Base-by-base conservation (phyloP, 2,113 vertebrate species). In the Semicossyphus pulcher region DNA sequence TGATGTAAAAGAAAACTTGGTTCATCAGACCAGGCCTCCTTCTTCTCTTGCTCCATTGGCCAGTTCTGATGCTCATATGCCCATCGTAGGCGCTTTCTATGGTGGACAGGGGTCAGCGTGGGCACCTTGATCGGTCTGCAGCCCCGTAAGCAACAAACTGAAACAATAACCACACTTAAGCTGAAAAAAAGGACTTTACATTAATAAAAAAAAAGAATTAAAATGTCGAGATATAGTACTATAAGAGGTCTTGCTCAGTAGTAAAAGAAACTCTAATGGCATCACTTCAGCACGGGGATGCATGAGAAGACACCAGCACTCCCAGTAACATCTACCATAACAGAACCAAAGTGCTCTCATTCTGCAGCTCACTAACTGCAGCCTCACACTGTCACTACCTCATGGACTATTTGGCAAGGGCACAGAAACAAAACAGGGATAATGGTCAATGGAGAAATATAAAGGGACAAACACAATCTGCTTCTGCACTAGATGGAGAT, bases 381-480 rank as follows among this genome's bases (percentile, higher is more conserved):
- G 25, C 25, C 29, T 20, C 71, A 53, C 60, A 67, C 47, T 71
- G 84, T 64, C 65, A 59, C 67, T 61, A 31, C 64, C 67, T 52
- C 39, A 42, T 72, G 67, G 62, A 65, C 62, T 75, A 78, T 88
- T 90, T 80, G 76, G 80, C 90, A 91, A 92, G 90, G 90, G 71
- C 90, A 91, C 70, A 67, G 74, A 89, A 91, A 84, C 81, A 86
- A 85, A 90, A 74, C 68, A 89, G 86, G 83, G 85, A 85, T 88
- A 92, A 93, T 76, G 66, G 86, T 90, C 88, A 86, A 88, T 89
- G 72, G 84, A 91, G 86, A 88, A 86, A 76, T 88, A 90, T 83
- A 93, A 91, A 92, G 89, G 89, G 89, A 93, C 91, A 91, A 93
- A 92, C 86, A 91, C 92, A 93, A 93, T 91, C 90, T 91, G 91